These are phyloP conservation scores for Channa striata DNA, from an alignment of 2,797 vertebrate species.

Conservation along the genomic window DNA sequence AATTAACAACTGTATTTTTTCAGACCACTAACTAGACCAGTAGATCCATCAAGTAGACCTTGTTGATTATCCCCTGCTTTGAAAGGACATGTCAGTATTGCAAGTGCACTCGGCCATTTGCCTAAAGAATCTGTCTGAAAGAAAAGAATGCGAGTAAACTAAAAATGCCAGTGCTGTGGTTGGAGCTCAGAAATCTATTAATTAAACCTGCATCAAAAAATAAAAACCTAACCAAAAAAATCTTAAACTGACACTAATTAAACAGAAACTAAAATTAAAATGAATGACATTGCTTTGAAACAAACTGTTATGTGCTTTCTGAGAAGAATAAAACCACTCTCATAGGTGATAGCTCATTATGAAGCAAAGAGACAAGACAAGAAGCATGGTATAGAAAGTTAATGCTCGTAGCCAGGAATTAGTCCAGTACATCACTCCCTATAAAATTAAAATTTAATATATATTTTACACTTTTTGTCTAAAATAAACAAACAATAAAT, in stretches of 20 bases:
- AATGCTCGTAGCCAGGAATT: neutral
- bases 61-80: conserved; percentile 46
- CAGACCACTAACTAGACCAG: conserved; percentile 29
- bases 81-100: conserved; percentile 37
- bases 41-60: conserved; percentile 21
- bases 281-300: neutral
- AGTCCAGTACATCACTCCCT: neutral
- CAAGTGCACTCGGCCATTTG: conserved; percentile 14
- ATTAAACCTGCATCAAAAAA: too few relatives aligned
- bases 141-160: neutral
- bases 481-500: too few relatives aligned
- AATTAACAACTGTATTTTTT: conserved; percentile 13
- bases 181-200: neutral
- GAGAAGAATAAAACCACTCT: neutral
- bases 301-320: neutral
- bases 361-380: too few relatives aligned
- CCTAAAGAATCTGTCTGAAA: conserved; percentile 29
- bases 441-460: too few relatives aligned
- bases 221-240: too few relatives aligned
- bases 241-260: neutral
- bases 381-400: too few relatives aligned
- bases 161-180: conserved; percentile 6
- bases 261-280: neutral
- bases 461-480: too few relatives aligned
- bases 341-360: too few relatives aligned